Conservation (phyloP, 2,888 invertebrate genomes). For the Anarsia innoxiella region DNA sequence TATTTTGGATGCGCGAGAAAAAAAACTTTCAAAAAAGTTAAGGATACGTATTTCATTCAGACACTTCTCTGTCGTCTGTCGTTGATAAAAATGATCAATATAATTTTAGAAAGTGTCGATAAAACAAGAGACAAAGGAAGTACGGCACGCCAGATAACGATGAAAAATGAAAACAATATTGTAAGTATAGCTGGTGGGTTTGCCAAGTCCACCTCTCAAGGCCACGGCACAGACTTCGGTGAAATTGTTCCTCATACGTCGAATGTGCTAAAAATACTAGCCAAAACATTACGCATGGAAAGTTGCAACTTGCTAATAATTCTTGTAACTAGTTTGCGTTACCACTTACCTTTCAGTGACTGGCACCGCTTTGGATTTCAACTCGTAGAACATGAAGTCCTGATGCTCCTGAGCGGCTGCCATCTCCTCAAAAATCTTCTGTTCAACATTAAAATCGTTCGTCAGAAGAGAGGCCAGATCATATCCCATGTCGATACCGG, state of each 20-base stretch:
- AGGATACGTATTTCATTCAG: too few species aligned
- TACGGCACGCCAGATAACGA: neutral
- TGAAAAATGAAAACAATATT: slow-evolving; percentile 43
- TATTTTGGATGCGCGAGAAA: too few species aligned
- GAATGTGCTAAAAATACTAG: slow-evolving; percentile 65
- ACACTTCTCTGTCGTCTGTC: too few species aligned
- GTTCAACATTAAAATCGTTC: slow-evolving; percentile 70
- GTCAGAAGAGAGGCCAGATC: slow-evolving; percentile 76
- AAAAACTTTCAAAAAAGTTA: too few species aligned
- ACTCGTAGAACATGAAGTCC: slow-evolving; percentile 78
- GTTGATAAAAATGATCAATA: too few species aligned
- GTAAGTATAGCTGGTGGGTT: slow-evolving; percentile 49
- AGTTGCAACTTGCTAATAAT: slow-evolving; percentile 26
- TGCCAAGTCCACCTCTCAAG: slow-evolving; percentile 70
- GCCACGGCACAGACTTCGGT: slow-evolving; percentile 52
- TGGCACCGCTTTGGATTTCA: slow-evolving; percentile 77
- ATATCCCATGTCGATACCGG: slow-evolving; percentile 79
- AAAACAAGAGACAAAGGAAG: too few species aligned
- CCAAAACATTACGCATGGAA: slow-evolving; percentile 28
- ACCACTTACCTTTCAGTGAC: slow-evolving; percentile 75
- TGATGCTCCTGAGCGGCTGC: slow-evolving; percentile 70
- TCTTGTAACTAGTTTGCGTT: too few species aligned
- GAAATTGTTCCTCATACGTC: slow-evolving; percentile 64
- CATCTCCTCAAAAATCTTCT: slow-evolving; percentile 73
- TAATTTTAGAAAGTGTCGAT: too few species aligned